Conservation (phyloP, 2,113 vertebrate genomes). For the Colistium nudipinnis region DNA sequence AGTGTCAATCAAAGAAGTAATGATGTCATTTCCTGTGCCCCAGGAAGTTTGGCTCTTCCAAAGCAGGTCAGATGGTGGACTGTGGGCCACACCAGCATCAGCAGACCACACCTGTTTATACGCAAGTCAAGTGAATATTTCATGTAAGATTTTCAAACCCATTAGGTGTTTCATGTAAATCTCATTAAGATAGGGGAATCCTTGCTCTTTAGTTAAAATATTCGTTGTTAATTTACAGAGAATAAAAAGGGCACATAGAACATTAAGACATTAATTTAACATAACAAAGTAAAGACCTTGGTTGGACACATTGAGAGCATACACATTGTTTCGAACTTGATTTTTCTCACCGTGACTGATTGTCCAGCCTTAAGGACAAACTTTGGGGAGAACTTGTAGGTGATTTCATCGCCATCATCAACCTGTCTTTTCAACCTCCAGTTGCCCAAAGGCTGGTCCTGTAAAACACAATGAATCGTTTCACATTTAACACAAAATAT, state of each 20-base stretch:
- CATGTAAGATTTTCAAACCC: no score
- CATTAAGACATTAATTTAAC: no score
- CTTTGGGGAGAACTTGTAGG: conserved; percentile 96
- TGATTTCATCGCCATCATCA: conserved; percentile 85
- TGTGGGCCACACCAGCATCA: conserved; percentile 88
- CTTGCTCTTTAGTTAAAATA: no score
- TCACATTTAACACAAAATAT: not conserved
- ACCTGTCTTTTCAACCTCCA: conserved; percentile 93
- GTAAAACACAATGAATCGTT: conserved; percentile 17
- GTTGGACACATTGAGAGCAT: no score
- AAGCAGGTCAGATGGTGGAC: conserved; percentile 90
- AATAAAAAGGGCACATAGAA: no score
- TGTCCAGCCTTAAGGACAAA: conserved; percentile 94
- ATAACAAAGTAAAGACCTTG: no score
- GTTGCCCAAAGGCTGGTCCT: conserved; percentile 95
- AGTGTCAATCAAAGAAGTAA: conserved; percentile 85
- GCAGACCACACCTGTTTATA: conserved; percentile 94
- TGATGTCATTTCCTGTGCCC: conserved; percentile 86
- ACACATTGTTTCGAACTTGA: not conserved
- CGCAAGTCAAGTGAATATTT: not conserved
- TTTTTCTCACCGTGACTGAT: conserved; percentile 87
- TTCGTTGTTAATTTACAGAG: no score
- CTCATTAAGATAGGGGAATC: no score
- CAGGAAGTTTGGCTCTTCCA: conserved; percentile 95
- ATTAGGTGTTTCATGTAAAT: no score